These are phyloP conservation scores for Phymanthus crucifer DNA, from an alignment of 92 coral and sea anemone species.

Conservation along the genomic window DNA sequence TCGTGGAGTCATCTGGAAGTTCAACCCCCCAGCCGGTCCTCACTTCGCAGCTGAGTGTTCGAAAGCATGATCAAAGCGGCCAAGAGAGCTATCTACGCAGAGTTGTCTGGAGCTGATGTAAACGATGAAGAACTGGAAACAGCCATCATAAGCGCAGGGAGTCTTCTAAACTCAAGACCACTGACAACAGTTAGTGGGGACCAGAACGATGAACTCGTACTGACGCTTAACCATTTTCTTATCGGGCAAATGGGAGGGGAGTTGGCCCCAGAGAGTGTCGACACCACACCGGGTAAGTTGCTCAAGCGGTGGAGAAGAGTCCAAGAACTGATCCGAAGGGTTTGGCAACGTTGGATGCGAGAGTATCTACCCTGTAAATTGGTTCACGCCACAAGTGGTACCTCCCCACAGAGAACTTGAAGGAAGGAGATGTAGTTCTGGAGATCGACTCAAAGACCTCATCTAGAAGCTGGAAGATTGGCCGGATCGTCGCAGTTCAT, in stretches of 20 bases:
- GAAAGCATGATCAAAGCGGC: conserved; percentile 24
- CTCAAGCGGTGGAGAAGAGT: conserved; percentile 53
- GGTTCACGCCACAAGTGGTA: conserved; percentile 67
- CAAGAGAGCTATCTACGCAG: conserved; percentile 11
- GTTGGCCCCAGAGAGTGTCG: conserved; percentile 62
- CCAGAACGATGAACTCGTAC: conserved; percentile 54
- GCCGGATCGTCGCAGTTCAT: conserved; percentile 39
- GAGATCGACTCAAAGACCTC: conserved; percentile 48
- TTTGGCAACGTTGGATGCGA: conserved; percentile 60
- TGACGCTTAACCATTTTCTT: conserved; percentile 57
- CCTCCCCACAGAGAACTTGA: conserved; percentile 43
- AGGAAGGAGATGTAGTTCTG: conserved; percentile 50
- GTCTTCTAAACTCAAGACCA: conserved; percentile 40
- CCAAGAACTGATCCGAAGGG: conserved; percentile 60
- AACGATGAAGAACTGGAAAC: conserved; percentile 20
- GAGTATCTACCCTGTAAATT: conserved; percentile 54
- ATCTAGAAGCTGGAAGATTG: conserved; percentile 57
- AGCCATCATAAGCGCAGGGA: conserved; percentile 10
- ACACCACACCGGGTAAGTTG: conserved; percentile 38
- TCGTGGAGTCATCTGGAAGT: conserved; percentile 49
- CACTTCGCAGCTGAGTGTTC: conserved; percentile 26
- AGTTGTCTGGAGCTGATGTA: conserved; percentile 23
- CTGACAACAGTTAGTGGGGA: conserved; percentile 50
- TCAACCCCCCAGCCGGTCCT: conserved; percentile 48
- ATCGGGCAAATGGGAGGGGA: conserved; percentile 71